Evolutionary conservation across 2,113 vertebrate genomes (phyloP), one percentile per base, ranked within the genome.

Genomic region (Brachypteracias leptosomus): DNA sequence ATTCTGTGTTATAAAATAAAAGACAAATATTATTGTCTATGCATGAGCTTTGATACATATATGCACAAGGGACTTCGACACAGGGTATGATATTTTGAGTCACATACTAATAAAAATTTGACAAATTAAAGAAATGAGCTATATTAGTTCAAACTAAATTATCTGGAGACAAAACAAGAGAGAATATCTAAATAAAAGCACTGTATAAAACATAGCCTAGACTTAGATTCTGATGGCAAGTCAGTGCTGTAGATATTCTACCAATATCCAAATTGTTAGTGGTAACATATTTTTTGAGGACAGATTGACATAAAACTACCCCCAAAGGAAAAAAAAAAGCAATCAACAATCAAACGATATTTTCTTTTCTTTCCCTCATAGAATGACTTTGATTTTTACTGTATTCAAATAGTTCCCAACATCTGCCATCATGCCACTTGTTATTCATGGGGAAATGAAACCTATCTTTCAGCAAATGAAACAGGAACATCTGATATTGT

Each of bases 361-460:
- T 75, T 94, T 79, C 16, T 73, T 89, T 65, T 68, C 28, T 75
- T 89, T 88, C 20, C 18, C 17, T 55, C 36, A 49, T 4, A 85
- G 62, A 94, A 85, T 82, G 15, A 72, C n/a, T 88, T 79, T 67
- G 42, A 59, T 65, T 94, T 93, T 88, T 52, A 75, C 35, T 81
- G 16, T 65, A 65, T 73, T 88, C 44, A 70, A 16, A 73, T 22
- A 77, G 67, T 77, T 84, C 38, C 33, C 11, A 80, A 42, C 20
- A 90, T 77, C 40, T 66, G 38, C 74, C 63, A 80, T 74, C 71
- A 79, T 66, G 36, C 36, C 67, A 51, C 46, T 88, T 93, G 63
- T 70, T 80, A 86, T 93, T 93, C n/a, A 74, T n/a, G 18, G 42
- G 24, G 38, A 92, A 93, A 70, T 88, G 55, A 63, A 86, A 86